Evolutionary conservation across 2,888 invertebrate genomes (phyloP), one percentile per base, ranked within the genome.

Genomic region (Fragum sueziense): DNA sequence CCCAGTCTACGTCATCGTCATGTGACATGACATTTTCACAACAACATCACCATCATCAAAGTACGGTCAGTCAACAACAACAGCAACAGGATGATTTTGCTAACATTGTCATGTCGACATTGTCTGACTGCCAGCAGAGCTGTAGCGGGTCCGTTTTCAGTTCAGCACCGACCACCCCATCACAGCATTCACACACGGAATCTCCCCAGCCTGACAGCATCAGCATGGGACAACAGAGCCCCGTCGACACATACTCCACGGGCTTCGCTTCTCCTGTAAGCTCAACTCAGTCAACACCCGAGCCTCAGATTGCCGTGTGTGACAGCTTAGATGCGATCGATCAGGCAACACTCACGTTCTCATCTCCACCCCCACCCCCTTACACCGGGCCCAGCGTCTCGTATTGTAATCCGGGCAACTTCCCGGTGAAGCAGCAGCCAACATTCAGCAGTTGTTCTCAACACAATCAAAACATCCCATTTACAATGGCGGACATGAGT

Each of bases 351-450:
- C 77, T 69, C 41, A 67, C 84, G 31, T 84, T 86, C 61, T 87
- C 86, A 68, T 83, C 87, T 4, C 82, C 88, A 37, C 87, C 89
- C 20, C 91, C 91, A 14, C 91, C 91, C 1, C 88, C 90, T 9
- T 90, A 91, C 77, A 85, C 89, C 7, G 65, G 70, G 27, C 80
- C 79, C 37, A 76, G 86, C 82, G 71, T 82, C 69, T 82, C 85
- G 68, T 84, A 65, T 51, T 81, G 79, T 70, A 79, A 73, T 70
- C 37, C 88, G 33, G 76, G 94, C 34, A 94, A 93, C 88, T 91
- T 95, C 82, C 91, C 95, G 62, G 92, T 95, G 52, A 96, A 96
- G 90, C 95, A 95, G 1, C 95, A 95, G n/a, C 27, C 65, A 22
- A 94, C 94, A 52, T 95, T 95, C 89, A 94, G 95, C 51, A 94